Evolutionary conservation across 2,888 invertebrate genomes (phyloP).

Genomic region (Troglohyphantes excavatus): DNA sequence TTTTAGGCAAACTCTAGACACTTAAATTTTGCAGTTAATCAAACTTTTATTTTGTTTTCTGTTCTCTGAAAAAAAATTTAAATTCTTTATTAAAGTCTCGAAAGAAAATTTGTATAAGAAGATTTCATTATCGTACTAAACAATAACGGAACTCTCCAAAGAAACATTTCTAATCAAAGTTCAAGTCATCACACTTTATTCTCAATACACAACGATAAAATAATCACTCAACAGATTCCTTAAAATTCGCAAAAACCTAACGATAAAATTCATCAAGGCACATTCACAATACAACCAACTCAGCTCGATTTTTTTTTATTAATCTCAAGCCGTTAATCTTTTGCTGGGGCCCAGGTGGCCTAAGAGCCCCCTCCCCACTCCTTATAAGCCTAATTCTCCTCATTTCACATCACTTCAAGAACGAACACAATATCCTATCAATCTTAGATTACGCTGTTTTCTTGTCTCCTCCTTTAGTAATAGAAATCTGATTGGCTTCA

Average conservation of each 20-base stretch:
- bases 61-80: too few species aligned
- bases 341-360: slow-evolving; percentile 61
- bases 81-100: too few species aligned
- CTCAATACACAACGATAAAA: slow-evolving; percentile 4
- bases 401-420: neutral
- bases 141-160: neutral
- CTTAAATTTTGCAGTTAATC: too few species aligned
- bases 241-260: neutral
- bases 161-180: neutral
- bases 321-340: slow-evolving; percentile 73
- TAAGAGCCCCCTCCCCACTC: slow-evolving; percentile 1
- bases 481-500: slow-evolving; percentile 76
- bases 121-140: too few species aligned
- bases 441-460: slow-evolving; percentile 72
- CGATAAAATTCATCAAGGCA: neutral
- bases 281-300: too few species aligned
- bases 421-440: slow-evolving; percentile 74
- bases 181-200: neutral
- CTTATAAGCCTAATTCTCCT: slow-evolving; percentile 19
- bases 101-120: too few species aligned
- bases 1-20: too few species aligned
- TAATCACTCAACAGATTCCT: neutral
- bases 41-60: too few species aligned
- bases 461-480: slow-evolving; percentile 65
- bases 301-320: slow-evolving; percentile 20